These are phyloP conservation scores for Muricea muricata DNA, from an alignment of 92 coral and sea anemone genomes.

Conservation along the genomic window DNA sequence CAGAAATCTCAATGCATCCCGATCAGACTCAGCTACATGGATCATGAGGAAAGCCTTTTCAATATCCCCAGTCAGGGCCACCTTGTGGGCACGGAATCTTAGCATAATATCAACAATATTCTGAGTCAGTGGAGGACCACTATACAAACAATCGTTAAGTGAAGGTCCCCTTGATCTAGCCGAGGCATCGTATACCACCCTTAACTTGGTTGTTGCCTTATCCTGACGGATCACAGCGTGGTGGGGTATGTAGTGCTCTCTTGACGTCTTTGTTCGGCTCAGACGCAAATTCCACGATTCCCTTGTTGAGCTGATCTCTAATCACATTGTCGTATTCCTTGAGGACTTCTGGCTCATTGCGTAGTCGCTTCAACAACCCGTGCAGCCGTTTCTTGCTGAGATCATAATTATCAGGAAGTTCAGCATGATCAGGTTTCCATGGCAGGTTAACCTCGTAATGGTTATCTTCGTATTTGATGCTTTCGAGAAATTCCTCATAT, in stretches of 20 bases:
- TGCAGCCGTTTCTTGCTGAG: conserved; percentile 22
- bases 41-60: conserved; percentile 67
- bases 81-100: conserved; percentile 44
- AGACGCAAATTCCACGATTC: conserved; percentile 48
- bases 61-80: conserved; percentile 54
- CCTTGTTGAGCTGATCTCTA: conserved; percentile 46
- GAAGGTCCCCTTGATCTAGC: conserved; percentile 35
- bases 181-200: conserved; percentile 48
- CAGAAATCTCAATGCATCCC: conserved; percentile 45
- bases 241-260: conserved; percentile 51
- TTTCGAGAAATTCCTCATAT: conserved; percentile 25
- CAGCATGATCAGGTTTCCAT: conserved; percentile 31
- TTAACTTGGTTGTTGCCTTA: conserved; percentile 29
- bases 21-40: conserved; percentile 48
- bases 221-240: conserved; percentile 38
- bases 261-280: conserved; percentile 32
- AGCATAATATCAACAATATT: conserved; percentile 57
- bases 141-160: conserved; percentile 36
- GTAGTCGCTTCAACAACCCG: conserved; percentile 16
- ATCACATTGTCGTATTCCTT: conserved; percentile 39
- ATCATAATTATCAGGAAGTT: conserved; percentile 37
- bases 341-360: conserved; percentile 20
- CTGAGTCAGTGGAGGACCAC: conserved; percentile 62
- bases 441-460: conserved; percentile 21
- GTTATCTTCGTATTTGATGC: neutral